Evolutionary conservation across 2,797 vertebrate genomes (phyloP).

Genomic region (Miichthys miiuy): DNA sequence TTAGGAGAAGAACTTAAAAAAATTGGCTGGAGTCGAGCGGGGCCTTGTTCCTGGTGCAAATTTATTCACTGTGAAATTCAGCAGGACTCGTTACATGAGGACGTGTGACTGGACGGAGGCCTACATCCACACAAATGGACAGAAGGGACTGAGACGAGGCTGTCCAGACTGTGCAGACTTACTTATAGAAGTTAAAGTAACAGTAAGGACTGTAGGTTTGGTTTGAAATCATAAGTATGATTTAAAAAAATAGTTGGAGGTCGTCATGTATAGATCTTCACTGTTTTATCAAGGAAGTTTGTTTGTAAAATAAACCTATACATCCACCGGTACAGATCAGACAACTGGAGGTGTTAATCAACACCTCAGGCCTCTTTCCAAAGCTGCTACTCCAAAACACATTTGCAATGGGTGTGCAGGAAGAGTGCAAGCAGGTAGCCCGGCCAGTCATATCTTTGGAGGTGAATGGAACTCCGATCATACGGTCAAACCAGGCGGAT

Average conservation of each 20-base stretch:
- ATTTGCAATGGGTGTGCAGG: no score
- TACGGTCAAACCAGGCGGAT: no score
- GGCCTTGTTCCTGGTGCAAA: slow-evolving; percentile 77
- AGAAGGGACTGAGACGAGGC: slow-evolving; percentile 68
- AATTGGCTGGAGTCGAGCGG: slow-evolving; percentile 66
- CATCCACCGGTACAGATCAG: neutral
- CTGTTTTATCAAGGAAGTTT: slow-evolving; percentile 4
- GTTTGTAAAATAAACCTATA: neutral
- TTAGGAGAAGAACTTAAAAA: slow-evolving; percentile 40
- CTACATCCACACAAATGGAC: slow-evolving; percentile 66
- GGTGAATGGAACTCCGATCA: no score
- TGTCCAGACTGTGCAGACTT: slow-evolving; percentile 57
- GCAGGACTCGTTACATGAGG: slow-evolving; percentile 70
- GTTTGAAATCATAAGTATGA: neutral
- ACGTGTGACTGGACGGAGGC: slow-evolving; percentile 80
- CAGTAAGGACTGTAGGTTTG: slow-evolving; percentile 6
- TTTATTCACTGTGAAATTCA: slow-evolving; percentile 83
- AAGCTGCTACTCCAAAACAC: neutral
- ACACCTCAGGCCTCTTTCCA: no score
- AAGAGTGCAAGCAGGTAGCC: no score
- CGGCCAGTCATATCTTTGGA: no score
- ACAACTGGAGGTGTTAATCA: neutral
- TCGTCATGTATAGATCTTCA: neutral
- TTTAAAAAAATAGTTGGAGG: slow-evolving; percentile 29
- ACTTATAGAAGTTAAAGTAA: slow-evolving; percentile 54